These are phyloP conservation scores for Phyllopteryx taeniolatus DNA, from an alignment of 2,113 vertebrate species.

Conservation along the genomic window DNA sequence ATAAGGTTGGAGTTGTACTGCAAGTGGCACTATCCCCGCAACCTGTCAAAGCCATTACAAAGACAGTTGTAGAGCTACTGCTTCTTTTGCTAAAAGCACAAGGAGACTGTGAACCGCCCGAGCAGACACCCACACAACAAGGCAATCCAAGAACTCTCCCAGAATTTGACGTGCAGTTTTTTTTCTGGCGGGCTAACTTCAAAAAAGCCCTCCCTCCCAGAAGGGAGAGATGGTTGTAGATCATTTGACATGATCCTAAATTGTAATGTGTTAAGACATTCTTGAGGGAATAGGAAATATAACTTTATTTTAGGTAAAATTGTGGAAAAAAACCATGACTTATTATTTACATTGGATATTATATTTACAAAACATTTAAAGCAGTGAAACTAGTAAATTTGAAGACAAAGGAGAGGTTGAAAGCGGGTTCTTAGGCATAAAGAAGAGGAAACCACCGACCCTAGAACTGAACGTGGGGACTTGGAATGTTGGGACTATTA, in stretches of 20 bases:
- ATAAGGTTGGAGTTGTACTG: slow-evolving; percentile 19
- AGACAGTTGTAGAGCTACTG: slow-evolving; percentile 23
- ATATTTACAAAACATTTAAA: too few relatives aligned
- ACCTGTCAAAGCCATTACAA: slow-evolving; percentile 16
- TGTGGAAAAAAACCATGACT: too few relatives aligned
- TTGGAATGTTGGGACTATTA: too few relatives aligned
- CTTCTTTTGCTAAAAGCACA: slow-evolving; percentile 42
- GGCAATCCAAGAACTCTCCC: slow-evolving; percentile 40
- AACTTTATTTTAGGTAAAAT: not conserved
- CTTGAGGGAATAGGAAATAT: slow-evolving; percentile 1
- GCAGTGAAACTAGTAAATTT: too few relatives aligned
- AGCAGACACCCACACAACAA: slow-evolving; percentile 28
- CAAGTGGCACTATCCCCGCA: slow-evolving; percentile 10
- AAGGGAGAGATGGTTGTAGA: slow-evolving; percentile 27
- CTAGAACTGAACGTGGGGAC: too few relatives aligned
- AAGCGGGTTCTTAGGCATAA: too few relatives aligned
- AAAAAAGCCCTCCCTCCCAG: slow-evolving; percentile 18
- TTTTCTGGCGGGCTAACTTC: slow-evolving; percentile 12
- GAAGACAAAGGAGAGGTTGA: too few relatives aligned
- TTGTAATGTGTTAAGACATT: slow-evolving; percentile 19
- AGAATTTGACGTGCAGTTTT: slow-evolving; percentile 43
- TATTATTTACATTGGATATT: too few relatives aligned
- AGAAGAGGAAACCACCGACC: too few relatives aligned
- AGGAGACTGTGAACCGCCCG: slow-evolving; percentile 22
- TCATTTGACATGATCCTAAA: slow-evolving; percentile 32